Percentiles rank a stretch among this genome's conserved stretches.
phyloP scores from a whole-genome alignment of 2,797 vertebrate genomes.

The Nasua narica region DNA sequence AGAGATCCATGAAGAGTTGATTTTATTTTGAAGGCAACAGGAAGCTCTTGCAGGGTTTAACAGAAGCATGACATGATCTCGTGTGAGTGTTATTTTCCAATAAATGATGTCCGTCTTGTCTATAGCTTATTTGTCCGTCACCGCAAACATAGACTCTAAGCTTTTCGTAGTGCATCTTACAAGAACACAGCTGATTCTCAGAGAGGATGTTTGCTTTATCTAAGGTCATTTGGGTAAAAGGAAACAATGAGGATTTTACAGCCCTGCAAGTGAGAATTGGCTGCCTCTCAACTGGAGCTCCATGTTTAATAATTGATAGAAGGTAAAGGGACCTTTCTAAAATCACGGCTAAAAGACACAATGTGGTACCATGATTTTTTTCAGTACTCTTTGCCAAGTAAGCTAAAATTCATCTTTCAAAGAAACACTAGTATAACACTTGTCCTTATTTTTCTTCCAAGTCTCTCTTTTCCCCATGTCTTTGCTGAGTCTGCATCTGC shows the following conservation, averaged over 20 bases:
- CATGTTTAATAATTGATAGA: conserved; percentile 35
- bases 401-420: conserved; percentile 16
- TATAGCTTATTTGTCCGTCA: neutral
- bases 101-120: no score
- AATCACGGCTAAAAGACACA: neutral
- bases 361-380: neutral
- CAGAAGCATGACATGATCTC: neutral
- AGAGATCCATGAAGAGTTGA: fast-evolving
- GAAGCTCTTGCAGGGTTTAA: neutral
- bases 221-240: neutral
- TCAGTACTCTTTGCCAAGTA: neutral
- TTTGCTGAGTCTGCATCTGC: neutral
- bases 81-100: neutral
- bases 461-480: neutral
- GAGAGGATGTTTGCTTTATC: neutral
- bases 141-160: neutral
- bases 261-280: neutral
- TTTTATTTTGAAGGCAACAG: neutral
- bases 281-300: neutral
- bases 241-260: neutral
- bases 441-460: neutral
- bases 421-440: neutral
- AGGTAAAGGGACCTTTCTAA: neutral
- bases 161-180: neutral
- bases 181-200: neutral